Evolutionary conservation across 92 coral and sea anemone species (phyloP).

Genomic region (Isaurus tuberculatus): DNA sequence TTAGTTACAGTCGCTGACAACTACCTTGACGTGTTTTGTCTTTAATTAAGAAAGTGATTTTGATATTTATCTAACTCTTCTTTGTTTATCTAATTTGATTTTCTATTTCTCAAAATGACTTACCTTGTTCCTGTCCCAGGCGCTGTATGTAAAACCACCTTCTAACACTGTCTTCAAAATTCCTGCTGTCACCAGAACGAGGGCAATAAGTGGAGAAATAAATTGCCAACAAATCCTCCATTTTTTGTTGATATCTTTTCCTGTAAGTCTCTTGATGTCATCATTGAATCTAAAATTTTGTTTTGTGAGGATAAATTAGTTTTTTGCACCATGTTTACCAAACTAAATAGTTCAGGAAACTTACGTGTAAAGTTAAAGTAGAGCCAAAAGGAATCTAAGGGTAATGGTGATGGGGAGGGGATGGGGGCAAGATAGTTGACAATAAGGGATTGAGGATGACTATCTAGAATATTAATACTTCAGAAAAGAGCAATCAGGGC

Average conservation of each 20-base stretch:
- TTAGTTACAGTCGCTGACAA: too few relatives aligned
- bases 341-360: neutral
- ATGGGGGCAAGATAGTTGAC: too few relatives aligned
- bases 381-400: too few relatives aligned
- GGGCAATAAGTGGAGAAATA: slow-evolving; percentile 87
- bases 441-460: too few relatives aligned
- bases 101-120: neutral
- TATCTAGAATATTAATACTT: too few relatives aligned
- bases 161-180: slow-evolving; percentile 64
- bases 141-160: slow-evolving; percentile 66
- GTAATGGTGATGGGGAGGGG: too few relatives aligned
- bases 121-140: slow-evolving; percentile 92
- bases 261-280: slow-evolving; percentile 76
- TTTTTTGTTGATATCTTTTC: slow-evolving; percentile 65
- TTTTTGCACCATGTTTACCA: neutral
- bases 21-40: too few relatives aligned
- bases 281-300: slow-evolving; percentile 75
- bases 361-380: neutral
- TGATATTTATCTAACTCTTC: neutral
- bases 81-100: neutral
- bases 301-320: neutral
- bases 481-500: too few relatives aligned
- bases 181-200: slow-evolving; percentile 78
- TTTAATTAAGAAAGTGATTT: neutral
- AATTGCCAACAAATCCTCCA: slow-evolving; percentile 96